Percentiles rank a stretch among this genome's conserved stretches.
These are phyloP conservation scores for Dunckerocampus dactyliophorus DNA, from an alignment of 2,113 vertebrate species.

Conservation along the genomic window DNA sequence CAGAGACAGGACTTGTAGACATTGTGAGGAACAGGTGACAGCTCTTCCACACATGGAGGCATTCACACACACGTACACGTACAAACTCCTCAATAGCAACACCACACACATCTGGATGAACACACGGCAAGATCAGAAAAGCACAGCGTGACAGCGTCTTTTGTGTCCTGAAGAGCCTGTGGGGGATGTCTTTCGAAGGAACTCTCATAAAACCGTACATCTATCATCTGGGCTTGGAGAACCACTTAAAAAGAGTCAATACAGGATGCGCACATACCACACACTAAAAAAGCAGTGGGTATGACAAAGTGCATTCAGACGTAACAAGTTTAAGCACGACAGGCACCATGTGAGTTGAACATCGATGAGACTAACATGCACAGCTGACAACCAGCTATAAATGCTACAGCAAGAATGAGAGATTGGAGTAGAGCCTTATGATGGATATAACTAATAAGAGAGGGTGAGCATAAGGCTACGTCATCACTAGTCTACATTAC, in stretches of 20 bases:
- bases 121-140: slow-evolving; percentile 57
- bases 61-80: slow-evolving; percentile 31
- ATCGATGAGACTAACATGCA: slow-evolving; percentile 65
- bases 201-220: slow-evolving; percentile 42
- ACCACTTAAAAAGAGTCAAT: slow-evolving; percentile 57
- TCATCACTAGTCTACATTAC: slow-evolving; percentile 60
- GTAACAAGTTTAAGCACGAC: slow-evolving; percentile 54
- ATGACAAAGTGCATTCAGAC: slow-evolving; percentile 54
- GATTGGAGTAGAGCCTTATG: slow-evolving; percentile 46
- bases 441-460: slow-evolving; percentile 67
- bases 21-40: slow-evolving; percentile 58
- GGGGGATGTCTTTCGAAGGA: slow-evolving; percentile 40
- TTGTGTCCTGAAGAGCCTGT: slow-evolving; percentile 51
- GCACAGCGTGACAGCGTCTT: slow-evolving; percentile 53
- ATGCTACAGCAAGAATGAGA: slow-evolving; percentile 41
- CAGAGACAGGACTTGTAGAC: slow-evolving; percentile 43
- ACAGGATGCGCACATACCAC: slow-evolving; percentile 29
- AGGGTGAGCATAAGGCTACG: slow-evolving; percentile 63
- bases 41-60: slow-evolving; percentile 34
- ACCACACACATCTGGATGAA: slow-evolving; percentile 35
- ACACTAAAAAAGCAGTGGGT: slow-evolving; percentile 30
- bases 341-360: slow-evolving; percentile 48
- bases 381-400: slow-evolving; percentile 40
- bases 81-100: slow-evolving; percentile 7
- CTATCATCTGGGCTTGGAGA: slow-evolving; percentile 55